Conservation (phyloP, 1,140 invertebrate species). For the Diachasma alloeum region DNA sequence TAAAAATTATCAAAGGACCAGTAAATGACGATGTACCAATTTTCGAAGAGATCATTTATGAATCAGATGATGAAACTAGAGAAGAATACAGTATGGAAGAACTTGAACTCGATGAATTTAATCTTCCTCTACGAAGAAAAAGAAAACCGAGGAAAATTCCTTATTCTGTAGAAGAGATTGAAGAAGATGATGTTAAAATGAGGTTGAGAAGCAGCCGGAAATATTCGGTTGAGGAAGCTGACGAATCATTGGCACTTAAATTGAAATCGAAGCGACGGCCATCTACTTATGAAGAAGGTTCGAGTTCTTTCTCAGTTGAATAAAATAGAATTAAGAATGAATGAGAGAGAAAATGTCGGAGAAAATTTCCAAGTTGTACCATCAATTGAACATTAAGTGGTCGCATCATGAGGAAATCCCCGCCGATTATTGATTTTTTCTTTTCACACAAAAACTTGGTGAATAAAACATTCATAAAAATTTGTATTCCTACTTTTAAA, state of each 20-base stretch:
- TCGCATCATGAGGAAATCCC: no score
- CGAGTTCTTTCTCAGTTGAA: conserved; percentile 28
- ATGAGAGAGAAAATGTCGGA: neutral
- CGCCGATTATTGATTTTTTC: no score
- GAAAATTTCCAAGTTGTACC: no score
- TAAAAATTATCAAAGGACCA: conserved; percentile 75
- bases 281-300: conserved; percentile 74
- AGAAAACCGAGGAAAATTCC: conserved; percentile 50
- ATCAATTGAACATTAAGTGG: no score
- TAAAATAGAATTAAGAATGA: neutral
- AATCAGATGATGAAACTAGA: conserved; percentile 69
- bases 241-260: conserved; percentile 71
- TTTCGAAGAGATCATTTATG: conserved; percentile 76
- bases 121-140: conserved; percentile 58
- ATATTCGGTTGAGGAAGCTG: conserved; percentile 61
- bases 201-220: conserved; percentile 66
- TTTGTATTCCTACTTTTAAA: no score
- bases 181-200: conserved; percentile 64
- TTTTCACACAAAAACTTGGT: no score
- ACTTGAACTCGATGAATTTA: conserved; percentile 68
- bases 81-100: conserved; percentile 68
- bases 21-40: conserved; percentile 72
- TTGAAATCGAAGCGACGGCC: conserved; percentile 54
- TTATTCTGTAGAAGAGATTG: conserved; percentile 58
- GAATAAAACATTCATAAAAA: no score